Base-by-base conservation (phyloP, 2,797 vertebrate species). In the Zenarchopterus dispar region DNA sequence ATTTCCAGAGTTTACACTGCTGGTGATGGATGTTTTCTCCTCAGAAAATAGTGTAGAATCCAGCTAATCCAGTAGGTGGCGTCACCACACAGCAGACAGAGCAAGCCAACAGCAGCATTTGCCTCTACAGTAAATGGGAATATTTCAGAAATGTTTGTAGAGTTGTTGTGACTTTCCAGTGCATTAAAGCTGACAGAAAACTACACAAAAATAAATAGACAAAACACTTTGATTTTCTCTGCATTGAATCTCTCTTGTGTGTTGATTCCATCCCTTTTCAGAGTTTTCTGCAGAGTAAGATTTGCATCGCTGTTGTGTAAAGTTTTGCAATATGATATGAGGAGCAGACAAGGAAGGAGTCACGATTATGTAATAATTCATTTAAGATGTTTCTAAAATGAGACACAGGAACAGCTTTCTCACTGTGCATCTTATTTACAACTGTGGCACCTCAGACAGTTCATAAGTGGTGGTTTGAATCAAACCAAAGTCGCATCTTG, bases 31-130 rank as follows among this genome's bases (percentile, higher is more conserved):
- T 15, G 52, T 41, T 46, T 28, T 52, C 33, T 36, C 5, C 59
- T 59, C 39, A 33, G 36, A 31, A 62, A 61, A 47, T 9, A 9
- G 8, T 86, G 86, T 41, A 62, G 3, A 42, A 13, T 18, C 36
- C 3, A 0, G 1, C 49, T 57, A 52, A 53, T 49, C 88, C 92
- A 92, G 78, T 43, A 91, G 91, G 84, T 81, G 90, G 91, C 89
- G 84, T 65, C 58, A 57, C 47, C 39, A 75, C 80, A 91, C 82
- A 86, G 64, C 54, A 71, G 36, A 69, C 48, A 44, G 5, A 42
- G 21, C 9, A 13, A 13, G 44, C 8, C 19, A 28, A 5, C 5
- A 45, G 44, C 19, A 10, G 10, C 6, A 13, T 39, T 39, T 23
- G 21, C 11, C 11, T 16, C 4, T 47, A 28, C 28, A 28, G 28